These are phyloP conservation scores for Diachrysia chrysitis DNA, from an alignment of 2,888 invertebrate species.

Conservation along the genomic window DNA sequence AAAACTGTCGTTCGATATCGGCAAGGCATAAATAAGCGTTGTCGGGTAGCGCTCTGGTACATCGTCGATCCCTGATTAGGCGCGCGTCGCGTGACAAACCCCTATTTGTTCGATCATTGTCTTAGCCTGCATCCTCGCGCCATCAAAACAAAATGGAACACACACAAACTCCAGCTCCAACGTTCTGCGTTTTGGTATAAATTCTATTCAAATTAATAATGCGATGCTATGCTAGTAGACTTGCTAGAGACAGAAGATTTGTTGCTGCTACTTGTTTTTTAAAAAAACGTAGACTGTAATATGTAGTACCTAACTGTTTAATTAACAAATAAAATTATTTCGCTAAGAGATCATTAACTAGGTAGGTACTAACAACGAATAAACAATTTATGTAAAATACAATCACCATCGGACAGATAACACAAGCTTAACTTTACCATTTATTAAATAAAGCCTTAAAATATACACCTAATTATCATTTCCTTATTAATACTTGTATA, in stretches of 20 bases:
- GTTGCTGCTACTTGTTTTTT: neutral
- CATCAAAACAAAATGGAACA: conserved; percentile 79
- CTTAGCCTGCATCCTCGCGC: conserved; percentile 80
- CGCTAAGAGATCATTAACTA: neutral
- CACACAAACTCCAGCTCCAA: conserved; percentile 71
- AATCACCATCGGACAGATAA: conserved; percentile 1
- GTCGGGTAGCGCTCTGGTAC: conserved; percentile 80
- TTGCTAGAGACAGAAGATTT: conserved; percentile 6
- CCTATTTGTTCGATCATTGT: conserved; percentile 88
- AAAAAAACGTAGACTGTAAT: neutral
- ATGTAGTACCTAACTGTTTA: neutral
- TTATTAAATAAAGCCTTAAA: neutral
- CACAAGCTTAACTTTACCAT: neutral
- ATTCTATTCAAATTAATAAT: conserved; percentile 51
- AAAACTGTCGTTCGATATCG: conserved; percentile 82
- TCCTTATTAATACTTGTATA: conserved; percentile 6
- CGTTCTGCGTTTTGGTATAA: conserved; percentile 40
- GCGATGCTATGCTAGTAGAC: conserved; percentile 5
- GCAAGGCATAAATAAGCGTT: conserved; percentile 84
- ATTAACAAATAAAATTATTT: neutral
- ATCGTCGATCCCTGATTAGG: conserved; percentile 84
- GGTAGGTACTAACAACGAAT: neutral
- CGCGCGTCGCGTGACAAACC: conserved; percentile 84
- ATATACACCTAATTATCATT: conserved; percentile 3
- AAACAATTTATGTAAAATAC: conserved; percentile 4